phyloP scores from a whole-genome alignment of 2,113 vertebrate genomes.

The Brachionichthys hirsutus region DNA sequence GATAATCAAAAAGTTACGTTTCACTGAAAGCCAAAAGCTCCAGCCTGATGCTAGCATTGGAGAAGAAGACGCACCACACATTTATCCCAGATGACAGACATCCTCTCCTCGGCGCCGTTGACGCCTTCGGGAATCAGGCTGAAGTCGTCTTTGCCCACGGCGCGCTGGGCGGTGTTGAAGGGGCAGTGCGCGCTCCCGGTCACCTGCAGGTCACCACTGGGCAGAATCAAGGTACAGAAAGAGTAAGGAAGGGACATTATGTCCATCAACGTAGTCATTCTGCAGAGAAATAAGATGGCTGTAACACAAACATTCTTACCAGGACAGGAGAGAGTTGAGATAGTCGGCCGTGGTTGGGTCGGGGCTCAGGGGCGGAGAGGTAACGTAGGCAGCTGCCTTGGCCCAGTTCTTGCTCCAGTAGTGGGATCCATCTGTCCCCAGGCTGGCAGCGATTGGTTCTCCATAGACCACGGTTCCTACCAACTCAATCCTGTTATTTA shows the following conservation, averaged over 20 bases:
- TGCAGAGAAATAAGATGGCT: too few species aligned
- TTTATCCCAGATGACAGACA: slow-evolving; percentile 98
- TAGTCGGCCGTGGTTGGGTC: slow-evolving; percentile 97
- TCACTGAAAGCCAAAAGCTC: too few species aligned
- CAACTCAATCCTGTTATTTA: slow-evolving; percentile 1
- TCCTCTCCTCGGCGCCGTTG: slow-evolving; percentile 94
- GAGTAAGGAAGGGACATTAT: background rate
- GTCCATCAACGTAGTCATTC: too few species aligned
- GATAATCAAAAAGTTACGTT: too few species aligned
- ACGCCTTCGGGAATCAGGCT: slow-evolving; percentile 96
- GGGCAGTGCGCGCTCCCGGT: slow-evolving; percentile 97
- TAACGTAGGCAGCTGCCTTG: slow-evolving; percentile 96
- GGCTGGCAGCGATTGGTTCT: slow-evolving; percentile 93
- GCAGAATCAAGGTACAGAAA: background rate
- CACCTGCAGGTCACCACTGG: slow-evolving; percentile 94
- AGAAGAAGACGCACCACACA: slow-evolving; percentile 84
- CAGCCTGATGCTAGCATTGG: too few species aligned
- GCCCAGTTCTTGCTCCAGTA: slow-evolving; percentile 99
- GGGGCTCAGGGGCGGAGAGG: slow-evolving; percentile 93
- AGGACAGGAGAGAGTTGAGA: slow-evolving; percentile 94
- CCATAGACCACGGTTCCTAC: slow-evolving; percentile 95
- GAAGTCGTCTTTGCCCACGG: slow-evolving; percentile 97
- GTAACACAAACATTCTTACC: slow-evolving; percentile 74
- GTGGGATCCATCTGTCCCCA: slow-evolving; percentile 95
- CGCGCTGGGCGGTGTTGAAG: slow-evolving; percentile 96